Conservation (phyloP, 2,797 vertebrate species). For the Chromobotia macracanthus region DNA sequence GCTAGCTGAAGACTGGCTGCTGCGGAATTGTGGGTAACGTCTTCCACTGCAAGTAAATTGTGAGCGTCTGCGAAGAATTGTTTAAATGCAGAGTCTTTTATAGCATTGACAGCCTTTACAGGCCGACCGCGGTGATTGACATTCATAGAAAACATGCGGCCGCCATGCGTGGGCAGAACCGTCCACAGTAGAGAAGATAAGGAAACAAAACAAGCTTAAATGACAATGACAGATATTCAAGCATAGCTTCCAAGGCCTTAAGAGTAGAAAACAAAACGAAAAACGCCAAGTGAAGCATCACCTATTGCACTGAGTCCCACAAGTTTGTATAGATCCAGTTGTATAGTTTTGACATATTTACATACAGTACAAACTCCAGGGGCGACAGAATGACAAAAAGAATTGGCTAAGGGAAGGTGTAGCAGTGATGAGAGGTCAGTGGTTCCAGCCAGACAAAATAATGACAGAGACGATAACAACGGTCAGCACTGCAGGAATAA, state of each 20-base stretch:
- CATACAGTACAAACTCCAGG: conserved; percentile 72
- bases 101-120: conserved; percentile 31
- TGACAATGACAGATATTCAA: conserved; percentile 39
- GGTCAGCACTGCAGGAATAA: conserved; percentile 31
- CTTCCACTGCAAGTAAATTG: not conserved
- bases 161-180: conserved; percentile 59
- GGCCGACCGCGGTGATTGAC: conserved; percentile 62
- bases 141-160: conserved; percentile 63
- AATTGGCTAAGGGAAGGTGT: not conserved
- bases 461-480: conserved; percentile 21
- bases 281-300: conserved; percentile 70
- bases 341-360: conserved; percentile 68
- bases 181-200: conserved; percentile 52
- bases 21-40: not conserved
- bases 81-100: conserved; percentile 11
- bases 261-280: conserved; percentile 33
- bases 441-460: conserved; percentile 44
- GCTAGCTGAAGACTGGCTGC: not conserved
- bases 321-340: conserved; percentile 42
- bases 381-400: conserved; percentile 2
- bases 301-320: conserved; percentile 73
- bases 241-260: conserved; percentile 36
- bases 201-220: conserved; percentile 25
- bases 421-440: conserved; percentile 9
- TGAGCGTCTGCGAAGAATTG: not conserved